These are phyloP conservation scores for Lanius collurio DNA, from an alignment of 2,113 vertebrate genomes.

Conservation along the genomic window DNA sequence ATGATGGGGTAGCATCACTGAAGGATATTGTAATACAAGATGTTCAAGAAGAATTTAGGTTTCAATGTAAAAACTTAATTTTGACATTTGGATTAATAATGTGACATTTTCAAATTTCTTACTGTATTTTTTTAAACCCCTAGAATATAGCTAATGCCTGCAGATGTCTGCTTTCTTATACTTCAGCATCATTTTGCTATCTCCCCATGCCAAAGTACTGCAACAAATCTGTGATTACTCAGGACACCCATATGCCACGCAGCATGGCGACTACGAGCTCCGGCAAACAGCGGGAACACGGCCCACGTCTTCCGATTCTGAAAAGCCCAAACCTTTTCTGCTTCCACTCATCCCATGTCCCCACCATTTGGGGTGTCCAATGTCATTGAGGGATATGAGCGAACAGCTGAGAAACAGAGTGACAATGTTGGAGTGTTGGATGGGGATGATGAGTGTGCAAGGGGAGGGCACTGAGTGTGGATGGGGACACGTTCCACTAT, in stretches of 20 bases:
- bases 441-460: accelerated
- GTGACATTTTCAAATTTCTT: neutral
- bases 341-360: neutral
- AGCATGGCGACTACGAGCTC: neutral
- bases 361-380: accelerated
- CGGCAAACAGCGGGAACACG: accelerated
- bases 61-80: neutral
- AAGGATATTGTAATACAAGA: neutral
- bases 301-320: neutral
- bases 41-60: neutral
- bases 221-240: conserved; percentile 1
- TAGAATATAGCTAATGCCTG: neutral
- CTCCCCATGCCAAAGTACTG: conserved; percentile 4
- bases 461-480: neutral
- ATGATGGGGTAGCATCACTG: accelerated
- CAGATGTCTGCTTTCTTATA: conserved; percentile 21
- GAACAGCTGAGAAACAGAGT: accelerated
- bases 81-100: neutral
- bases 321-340: neutral
- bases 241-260: neutral
- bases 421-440: accelerated
- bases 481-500: neutral
- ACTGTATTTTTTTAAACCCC: neutral
- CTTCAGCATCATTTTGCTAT: neutral
- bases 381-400: accelerated